Evolutionary conservation across 2,888 invertebrate species (phyloP), one percentile per base, ranked within the genome.

Genomic region (Eupithecia vulgata): DNA sequence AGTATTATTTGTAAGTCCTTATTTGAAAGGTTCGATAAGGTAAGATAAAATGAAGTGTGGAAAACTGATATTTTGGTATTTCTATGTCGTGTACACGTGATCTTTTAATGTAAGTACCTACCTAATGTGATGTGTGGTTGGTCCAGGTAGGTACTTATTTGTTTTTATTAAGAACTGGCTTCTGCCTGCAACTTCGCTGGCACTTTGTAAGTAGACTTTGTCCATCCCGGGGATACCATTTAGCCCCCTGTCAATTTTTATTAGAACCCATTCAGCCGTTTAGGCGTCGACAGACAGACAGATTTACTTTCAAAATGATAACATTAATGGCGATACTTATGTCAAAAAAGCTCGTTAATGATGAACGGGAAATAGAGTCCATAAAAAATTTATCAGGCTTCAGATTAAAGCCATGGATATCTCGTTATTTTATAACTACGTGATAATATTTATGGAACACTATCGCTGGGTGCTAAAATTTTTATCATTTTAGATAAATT

Each of bases 331-430:
- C 0, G 40, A 40, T 37, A 6, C 37, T 37, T 1, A 8, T 37
- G 8, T 37, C 8, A 7, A 7, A 37, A 37, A 40, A 40, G 48
- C 15, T 59, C 59, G 30, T 59, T 59, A 15, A 59, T 59, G 25
- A 7, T 59, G 30, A 86, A 92, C 89, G 87, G 91, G 90, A 91
- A 92, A 90, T 86, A 78, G 85, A 87, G 84, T 87, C 84, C 84
- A 76, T 81, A 82, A 87, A 88, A 52, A 88, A 89, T 78, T 89
- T 89, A 91, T 91, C 90, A 79, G 72, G 76, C 83, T 81, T 83
- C 8, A n/a, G 21, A 21, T 21, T 52, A 52, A 52, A 52, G 21
- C 21, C 48, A 52, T 52, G 1, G 61, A 34, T 61, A 25, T 57
- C 21, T 10, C 5, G 25, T 13, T 13, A 5, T 57, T 57, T 57